These are phyloP conservation scores for Clangula hyemalis DNA, from an alignment of 2,797 vertebrate species.

Conservation along the genomic window DNA sequence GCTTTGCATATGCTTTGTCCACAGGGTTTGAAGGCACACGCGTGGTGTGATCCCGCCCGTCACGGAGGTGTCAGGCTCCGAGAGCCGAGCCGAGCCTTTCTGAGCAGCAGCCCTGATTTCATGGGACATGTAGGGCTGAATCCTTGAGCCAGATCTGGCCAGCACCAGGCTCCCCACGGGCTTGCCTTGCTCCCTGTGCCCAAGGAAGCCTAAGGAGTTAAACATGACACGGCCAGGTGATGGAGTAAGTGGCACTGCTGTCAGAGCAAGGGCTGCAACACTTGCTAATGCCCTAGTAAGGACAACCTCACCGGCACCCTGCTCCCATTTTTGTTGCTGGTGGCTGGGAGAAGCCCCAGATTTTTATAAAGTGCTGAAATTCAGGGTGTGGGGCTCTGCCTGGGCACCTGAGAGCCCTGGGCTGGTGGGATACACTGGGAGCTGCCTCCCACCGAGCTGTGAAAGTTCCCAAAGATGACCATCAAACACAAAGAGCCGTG, in stretches of 20 bases:
- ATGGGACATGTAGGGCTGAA: background rate
- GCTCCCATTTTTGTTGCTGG: background rate
- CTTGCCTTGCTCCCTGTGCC: background rate
- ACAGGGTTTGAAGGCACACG: background rate
- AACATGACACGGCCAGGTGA: background rate
- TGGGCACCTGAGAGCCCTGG: background rate
- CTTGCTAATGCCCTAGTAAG: background rate
- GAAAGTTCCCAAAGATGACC: background rate
- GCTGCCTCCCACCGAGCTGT: background rate
- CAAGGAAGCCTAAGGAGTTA: background rate
- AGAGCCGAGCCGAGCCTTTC: background rate
- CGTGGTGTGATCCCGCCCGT: fast-evolving
- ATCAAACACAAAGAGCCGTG: background rate
- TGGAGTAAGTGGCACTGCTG: background rate
- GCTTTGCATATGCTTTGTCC: constrained; percentile 48
- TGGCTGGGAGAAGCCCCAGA: background rate
- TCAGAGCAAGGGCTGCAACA: background rate
- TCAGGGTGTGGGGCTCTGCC: background rate
- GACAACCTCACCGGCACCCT: background rate
- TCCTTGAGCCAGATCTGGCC: background rate
- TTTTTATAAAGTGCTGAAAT: background rate
- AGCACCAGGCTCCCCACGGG: background rate
- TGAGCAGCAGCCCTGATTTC: background rate
- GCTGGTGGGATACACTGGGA: fast-evolving
- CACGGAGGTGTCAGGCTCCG: background rate